A percentile compares a stretch with the other conserved stretches of the same genome.
phyloP scores from a whole-genome alignment of 2,797 vertebrate species.

The Anguilla megastoma region DNA sequence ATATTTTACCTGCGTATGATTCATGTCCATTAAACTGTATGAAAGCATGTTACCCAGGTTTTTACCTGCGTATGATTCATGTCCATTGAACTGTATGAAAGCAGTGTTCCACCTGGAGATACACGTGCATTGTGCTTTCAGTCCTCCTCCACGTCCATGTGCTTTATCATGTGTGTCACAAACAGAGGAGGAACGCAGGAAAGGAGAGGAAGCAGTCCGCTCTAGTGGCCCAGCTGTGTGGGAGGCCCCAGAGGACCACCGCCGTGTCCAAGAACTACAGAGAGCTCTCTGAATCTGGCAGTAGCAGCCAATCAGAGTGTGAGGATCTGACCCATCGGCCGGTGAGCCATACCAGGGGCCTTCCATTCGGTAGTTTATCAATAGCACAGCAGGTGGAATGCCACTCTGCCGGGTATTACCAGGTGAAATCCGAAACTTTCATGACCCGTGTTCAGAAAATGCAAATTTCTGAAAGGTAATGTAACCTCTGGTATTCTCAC shows the following conservation, averaged over 20 bases:
- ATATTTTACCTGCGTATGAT: too few species aligned
- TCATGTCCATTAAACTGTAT: too few species aligned
- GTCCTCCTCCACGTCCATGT: background rate
- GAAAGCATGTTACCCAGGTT: background rate
- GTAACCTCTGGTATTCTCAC: background rate
- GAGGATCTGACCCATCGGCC: slow-evolving; percentile 49
- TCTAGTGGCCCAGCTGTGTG: slow-evolving; percentile 29
- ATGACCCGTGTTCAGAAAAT: background rate
- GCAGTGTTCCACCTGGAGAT: background rate
- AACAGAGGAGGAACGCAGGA: slow-evolving; percentile 39
- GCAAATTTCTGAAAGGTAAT: background rate
- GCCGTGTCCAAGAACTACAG: slow-evolving; percentile 69
- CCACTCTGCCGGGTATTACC: background rate
- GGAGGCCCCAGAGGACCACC: slow-evolving; percentile 67
- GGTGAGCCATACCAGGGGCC: slow-evolving; percentile 41
- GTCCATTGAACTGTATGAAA: too few species aligned
- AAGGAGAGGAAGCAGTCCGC: slow-evolving; percentile 37
- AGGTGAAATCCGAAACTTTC: background rate
- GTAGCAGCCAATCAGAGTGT: slow-evolving; percentile 58
- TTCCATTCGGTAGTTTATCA: background rate
- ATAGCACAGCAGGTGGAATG: background rate
- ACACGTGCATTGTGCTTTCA: background rate
- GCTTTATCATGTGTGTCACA: slow-evolving; percentile 37
- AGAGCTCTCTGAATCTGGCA: slow-evolving; percentile 76
- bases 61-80: too few species aligned